A percentile compares a stretch with the other conserved stretches of the same genome.
Evolutionary conservation across 2,888 invertebrate genomes (phyloP).

Genomic region (Villa cingulata): DNA sequence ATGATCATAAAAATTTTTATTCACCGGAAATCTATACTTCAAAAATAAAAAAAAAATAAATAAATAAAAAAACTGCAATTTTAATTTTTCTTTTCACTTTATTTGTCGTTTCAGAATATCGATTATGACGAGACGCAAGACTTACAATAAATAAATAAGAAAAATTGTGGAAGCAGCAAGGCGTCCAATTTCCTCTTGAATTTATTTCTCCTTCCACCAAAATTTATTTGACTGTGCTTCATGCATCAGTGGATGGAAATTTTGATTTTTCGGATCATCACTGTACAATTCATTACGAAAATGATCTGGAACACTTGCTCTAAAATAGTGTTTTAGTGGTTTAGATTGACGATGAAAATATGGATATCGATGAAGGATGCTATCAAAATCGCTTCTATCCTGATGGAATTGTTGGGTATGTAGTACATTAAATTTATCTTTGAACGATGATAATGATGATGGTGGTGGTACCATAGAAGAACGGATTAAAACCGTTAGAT

Average conservation of each 20-base stretch:
- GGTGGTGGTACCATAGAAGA: neutral
- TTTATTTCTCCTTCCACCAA: no score
- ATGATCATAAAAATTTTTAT: neutral
- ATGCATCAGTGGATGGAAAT: neutral
- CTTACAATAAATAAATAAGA: neutral
- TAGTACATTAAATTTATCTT: no score
- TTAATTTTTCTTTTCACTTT: no score
- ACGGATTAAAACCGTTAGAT: neutral
- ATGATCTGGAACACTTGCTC: conserved; percentile 1
- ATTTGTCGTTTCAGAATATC: neutral
- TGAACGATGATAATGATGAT: neutral
- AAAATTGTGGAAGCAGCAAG: no score
- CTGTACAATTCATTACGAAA: neutral
- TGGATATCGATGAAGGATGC: neutral
- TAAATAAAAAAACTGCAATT: no score
- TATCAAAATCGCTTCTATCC: no score
- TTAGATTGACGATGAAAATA: neutral
- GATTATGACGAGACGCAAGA: neutral
- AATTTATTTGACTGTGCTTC: no score
- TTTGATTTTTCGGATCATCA: neutral
- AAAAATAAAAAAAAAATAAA: no score
- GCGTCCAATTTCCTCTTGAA: no score
- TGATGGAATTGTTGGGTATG: no score
- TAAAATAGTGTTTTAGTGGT: neutral
- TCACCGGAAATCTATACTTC: neutral